Evolutionary conservation across 1,140 invertebrate species (phyloP).

Genomic region (Penaeus vannamei): DNA sequence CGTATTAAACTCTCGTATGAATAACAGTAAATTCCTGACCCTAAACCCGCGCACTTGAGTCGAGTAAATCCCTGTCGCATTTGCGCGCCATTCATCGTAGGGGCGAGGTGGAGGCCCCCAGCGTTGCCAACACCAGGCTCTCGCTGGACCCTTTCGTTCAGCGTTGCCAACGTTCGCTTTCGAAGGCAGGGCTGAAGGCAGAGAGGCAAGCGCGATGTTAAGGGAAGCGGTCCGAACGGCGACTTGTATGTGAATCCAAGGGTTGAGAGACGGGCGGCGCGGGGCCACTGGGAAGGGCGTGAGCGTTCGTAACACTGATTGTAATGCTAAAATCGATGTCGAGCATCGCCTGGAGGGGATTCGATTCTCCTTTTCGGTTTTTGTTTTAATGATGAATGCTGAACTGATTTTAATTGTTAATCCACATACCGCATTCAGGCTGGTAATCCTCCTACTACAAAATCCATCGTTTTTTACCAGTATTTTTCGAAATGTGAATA

Average conservation of each 20-base stretch:
- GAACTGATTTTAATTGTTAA: conserved; percentile 41
- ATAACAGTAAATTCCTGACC: conserved; percentile 55
- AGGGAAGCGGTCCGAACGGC: too few relatives aligned
- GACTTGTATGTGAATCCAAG: too few relatives aligned
- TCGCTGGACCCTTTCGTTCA: too few relatives aligned
- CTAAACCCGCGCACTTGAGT: conserved; percentile 22
- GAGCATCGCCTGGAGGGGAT: conserved; percentile 44
- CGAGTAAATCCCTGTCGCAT: conserved; percentile 44
- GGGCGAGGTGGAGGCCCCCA: not conserved
- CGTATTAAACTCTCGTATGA: conserved; percentile 58
- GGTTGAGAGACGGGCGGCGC: too few relatives aligned
- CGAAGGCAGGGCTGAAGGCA: too few relatives aligned
- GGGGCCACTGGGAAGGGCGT: too few relatives aligned
- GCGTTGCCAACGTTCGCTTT: too few relatives aligned
- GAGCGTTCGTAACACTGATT: conserved; percentile 12
- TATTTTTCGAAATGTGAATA: too few relatives aligned
- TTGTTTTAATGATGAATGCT: conserved; percentile 37
- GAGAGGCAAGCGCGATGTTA: too few relatives aligned
- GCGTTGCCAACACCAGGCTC: conserved; percentile 21
- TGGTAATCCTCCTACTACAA: too few relatives aligned
- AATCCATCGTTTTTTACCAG: too few relatives aligned
- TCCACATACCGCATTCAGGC: not conserved
- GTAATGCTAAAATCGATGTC: conserved; percentile 54
- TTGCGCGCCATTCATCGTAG: conserved; percentile 31
- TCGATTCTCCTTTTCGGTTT: conserved; percentile 31